Conservation (phyloP, 1,140 invertebrate genomes). For the Lepidurus apus region DNA sequence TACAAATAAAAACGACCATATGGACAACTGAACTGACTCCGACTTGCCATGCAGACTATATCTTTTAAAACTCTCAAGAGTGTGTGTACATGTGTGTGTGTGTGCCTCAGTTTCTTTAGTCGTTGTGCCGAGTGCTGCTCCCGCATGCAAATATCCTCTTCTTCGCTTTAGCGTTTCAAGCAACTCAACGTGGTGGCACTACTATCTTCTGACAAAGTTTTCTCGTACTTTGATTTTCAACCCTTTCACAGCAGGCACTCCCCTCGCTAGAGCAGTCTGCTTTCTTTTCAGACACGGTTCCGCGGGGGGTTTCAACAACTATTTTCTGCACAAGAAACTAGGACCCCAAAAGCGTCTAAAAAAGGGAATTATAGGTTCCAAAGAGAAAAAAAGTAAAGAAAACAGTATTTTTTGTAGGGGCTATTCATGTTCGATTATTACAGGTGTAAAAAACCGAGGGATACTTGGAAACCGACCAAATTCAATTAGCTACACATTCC, state of each 20-base stretch:
- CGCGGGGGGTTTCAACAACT: neutral
- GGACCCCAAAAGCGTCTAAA: no score
- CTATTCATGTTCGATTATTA: no score
- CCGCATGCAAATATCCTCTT: neutral
- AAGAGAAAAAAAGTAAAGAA: no score
- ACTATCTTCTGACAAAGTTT: neutral
- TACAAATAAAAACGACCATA: neutral
- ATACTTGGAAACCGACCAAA: neutral
- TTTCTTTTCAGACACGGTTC: neutral
- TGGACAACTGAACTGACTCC: no score
- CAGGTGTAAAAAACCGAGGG: no score
- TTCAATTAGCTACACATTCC: neutral
- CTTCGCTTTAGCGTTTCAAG: neutral
- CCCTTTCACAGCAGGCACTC: slow-evolving; percentile 17
- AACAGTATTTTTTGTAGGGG: no score
- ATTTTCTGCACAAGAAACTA: neutral
- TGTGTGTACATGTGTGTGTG: no score
- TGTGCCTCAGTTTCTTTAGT: no score
- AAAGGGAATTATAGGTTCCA: no score
- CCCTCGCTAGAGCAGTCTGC: neutral
- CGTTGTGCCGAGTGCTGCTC: no score
- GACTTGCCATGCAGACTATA: no score
- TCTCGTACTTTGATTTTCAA: slow-evolving; percentile 5
- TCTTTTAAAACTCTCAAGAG: no score
- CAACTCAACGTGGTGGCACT: neutral